Base-by-base conservation (phyloP, 1,140 invertebrate species). In the Paramacrobiotus metropolitanus region DNA sequence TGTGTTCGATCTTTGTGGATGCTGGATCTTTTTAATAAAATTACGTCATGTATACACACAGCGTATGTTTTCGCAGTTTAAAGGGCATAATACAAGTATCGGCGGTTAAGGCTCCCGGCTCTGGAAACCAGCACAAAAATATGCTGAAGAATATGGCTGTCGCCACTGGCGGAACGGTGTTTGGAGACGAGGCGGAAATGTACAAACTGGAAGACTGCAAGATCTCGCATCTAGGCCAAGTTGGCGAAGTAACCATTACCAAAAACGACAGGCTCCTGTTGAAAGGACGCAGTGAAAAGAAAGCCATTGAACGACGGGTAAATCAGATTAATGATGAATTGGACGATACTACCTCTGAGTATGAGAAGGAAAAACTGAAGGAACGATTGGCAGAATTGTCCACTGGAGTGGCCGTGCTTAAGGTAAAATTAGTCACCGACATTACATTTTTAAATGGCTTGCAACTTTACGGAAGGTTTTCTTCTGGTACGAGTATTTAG, bases 341-440 rank as follows among this genome's bases (percentile, higher is more conserved):
- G 67, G 81, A 83, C 24, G 80, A 85, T 21, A 95, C 92, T 0
- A 94, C 83, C 15, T 96, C 91, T 2, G 94, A 98, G 65, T 99
- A 99, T 74, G 95, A 99, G 71, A 97, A 97, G 71, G 95, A 99
- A 71, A 99, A 99, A 70, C 75, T 98, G 31, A 89, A 92, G 72
- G 95, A 99, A 73, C 79, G 95, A 67, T 75, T 99, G 44, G 94
- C 95, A 0, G 83, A 94, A 66, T 74, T 99, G 3, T 84, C 91
- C 9, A 90, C 88, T 59, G 95, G 80, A 65, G 92, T 99, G 40
- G 94, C 91, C 34, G 85, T 99, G 9, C 75, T 99, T 0, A 88
- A 92, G 77, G 86, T 75, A 66, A n/a, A n/a, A n/a, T n/a, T n/a
- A n/a, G n/a, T n/a, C n/a, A n/a, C n/a, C n/a, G n/a, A n/a, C n/a